Percentiles rank a stretch among this genome's conserved stretches.
Evolutionary conservation across 35 echinoderm and acorn worm genomes (phyloP).

Genomic region (Diadema setosum): DNA sequence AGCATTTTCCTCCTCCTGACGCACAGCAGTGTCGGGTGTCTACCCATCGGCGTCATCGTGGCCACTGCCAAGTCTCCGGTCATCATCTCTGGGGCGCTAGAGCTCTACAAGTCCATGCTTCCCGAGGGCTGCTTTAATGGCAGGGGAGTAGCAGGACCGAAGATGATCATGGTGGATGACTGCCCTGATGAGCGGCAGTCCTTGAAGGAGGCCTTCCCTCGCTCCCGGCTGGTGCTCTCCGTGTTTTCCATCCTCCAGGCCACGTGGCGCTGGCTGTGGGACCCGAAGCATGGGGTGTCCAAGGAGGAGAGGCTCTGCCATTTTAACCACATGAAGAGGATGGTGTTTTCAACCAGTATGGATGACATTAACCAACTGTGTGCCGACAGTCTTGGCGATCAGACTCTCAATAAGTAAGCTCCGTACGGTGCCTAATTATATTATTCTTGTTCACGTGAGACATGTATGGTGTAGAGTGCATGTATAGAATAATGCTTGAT

Average conservation of each 20-base stretch:
- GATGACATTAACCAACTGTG: too few relatives aligned
- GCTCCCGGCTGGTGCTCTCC: conserved; percentile 10
- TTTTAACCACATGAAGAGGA: not conserved
- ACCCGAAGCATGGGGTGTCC: conserved; percentile 10
- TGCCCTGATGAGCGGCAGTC: conserved; percentile 17
- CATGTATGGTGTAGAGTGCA: too few relatives aligned
- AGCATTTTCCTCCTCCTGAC: conserved; percentile 57
- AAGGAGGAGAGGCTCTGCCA: not conserved
- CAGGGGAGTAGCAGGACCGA: conserved; percentile 15
- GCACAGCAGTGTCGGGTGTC: conserved; percentile 44
- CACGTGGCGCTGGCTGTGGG: conserved; percentile 76
- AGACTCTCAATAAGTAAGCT: too few relatives aligned
- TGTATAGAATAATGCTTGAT: too few relatives aligned
- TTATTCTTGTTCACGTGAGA: too few relatives aligned
- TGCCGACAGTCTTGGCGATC: too few relatives aligned
- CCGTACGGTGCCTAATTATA: too few relatives aligned
- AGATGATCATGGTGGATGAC: conserved; percentile 57
- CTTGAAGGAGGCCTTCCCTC: conserved; percentile 35
- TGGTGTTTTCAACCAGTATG: conserved; percentile 22
- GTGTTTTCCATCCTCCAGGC: conserved; percentile 65
- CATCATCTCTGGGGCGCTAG: not conserved
- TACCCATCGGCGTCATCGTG: conserved; percentile 47
- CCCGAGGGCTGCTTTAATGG: conserved; percentile 30
- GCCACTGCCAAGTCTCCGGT: conserved; percentile 33
- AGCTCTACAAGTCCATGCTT: conserved; percentile 35